Evolutionary conservation across 2,113 vertebrate species (phyloP).

Genomic region (Austrofundulus limnaeus): DNA sequence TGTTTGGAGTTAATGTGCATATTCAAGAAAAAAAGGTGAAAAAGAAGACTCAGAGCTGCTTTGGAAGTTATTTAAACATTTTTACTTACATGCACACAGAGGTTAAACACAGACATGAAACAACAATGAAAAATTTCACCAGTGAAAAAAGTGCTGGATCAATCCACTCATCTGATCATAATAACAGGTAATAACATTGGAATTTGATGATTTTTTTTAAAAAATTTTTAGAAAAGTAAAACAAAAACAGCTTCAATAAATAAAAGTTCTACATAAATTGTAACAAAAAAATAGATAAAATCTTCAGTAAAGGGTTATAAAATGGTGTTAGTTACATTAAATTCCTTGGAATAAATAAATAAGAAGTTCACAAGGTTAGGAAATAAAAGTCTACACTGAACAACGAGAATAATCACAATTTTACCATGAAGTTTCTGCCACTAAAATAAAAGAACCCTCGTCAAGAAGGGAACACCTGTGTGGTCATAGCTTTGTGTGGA

Average conservation of each 20-base stretch:
- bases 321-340: constrained; percentile 17
- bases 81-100: constrained; percentile 77
- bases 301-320: constrained; percentile 1
- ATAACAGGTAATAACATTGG: constrained; percentile 20
- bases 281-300: constrained; percentile 19
- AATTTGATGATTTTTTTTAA: constrained; percentile 2
- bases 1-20: not conserved
- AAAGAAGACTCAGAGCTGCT: constrained; percentile 62
- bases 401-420: constrained; percentile 21
- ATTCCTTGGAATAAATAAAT: constrained; percentile 64
- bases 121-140: constrained; percentile 73
- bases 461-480: constrained; percentile 16
- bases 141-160: constrained; percentile 66
- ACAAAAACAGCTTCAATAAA: constrained; percentile 71
- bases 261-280: constrained; percentile 50
- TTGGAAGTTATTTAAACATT: constrained; percentile 41
- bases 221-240: constrained; percentile 20
- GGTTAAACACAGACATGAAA: constrained; percentile 61
- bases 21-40: not conserved
- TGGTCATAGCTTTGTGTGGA: constrained; percentile 56
- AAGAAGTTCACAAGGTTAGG: constrained; percentile 16
- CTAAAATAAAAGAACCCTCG: not conserved
- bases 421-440: not conserved
- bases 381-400: constrained; percentile 18
- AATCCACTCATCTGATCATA: constrained; percentile 25